Percentiles rank a stretch among this genome's conserved stretches.
These are phyloP conservation scores for Heteractis magnifica DNA, from an alignment of 92 coral and sea anemone species.

Conservation along the genomic window DNA sequence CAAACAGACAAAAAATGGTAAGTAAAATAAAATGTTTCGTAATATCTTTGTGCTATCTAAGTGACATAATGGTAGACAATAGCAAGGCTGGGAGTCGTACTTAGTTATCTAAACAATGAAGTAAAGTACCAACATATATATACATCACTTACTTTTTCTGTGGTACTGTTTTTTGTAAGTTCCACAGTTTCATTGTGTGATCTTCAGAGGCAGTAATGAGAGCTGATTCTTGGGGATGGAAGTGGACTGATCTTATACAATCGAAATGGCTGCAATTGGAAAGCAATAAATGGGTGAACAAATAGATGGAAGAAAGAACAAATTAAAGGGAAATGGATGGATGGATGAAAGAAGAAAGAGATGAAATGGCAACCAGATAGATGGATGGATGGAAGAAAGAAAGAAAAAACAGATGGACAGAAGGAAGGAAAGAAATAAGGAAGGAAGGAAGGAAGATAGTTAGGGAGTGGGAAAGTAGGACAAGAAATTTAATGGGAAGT, in stretches of 20 bases:
- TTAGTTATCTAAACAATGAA: too few species aligned
- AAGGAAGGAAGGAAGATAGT: not conserved
- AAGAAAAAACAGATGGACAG: not conserved
- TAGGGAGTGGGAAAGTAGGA: not conserved
- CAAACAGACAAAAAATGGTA: not conserved
- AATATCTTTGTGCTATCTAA: too few species aligned
- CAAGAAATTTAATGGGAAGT: not conserved
- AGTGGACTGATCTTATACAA: slow-evolving; percentile 80
- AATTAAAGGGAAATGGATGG: not conserved
- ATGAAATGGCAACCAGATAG: not conserved
- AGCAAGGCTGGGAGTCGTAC: too few species aligned
- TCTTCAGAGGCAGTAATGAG: slow-evolving; percentile 97
- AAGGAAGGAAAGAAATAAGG: not conserved
- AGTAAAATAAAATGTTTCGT: not conserved
- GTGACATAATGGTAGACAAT: too few species aligned
- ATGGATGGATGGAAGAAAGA: not conserved
- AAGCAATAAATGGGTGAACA: slow-evolving; percentile 16
- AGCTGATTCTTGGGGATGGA: slow-evolving; percentile 93
- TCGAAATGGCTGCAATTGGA: slow-evolving; percentile 86
- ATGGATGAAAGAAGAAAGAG: not conserved
- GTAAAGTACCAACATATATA: too few species aligned
- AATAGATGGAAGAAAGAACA: not conserved
- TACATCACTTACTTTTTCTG: slow-evolving; percentile 76
- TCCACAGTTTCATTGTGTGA: slow-evolving; percentile 96
- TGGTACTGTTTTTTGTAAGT: slow-evolving; percentile 90